phyloP scores from a whole-genome alignment of 2,888 invertebrate genomes.

The Platerodrilus igneus region DNA sequence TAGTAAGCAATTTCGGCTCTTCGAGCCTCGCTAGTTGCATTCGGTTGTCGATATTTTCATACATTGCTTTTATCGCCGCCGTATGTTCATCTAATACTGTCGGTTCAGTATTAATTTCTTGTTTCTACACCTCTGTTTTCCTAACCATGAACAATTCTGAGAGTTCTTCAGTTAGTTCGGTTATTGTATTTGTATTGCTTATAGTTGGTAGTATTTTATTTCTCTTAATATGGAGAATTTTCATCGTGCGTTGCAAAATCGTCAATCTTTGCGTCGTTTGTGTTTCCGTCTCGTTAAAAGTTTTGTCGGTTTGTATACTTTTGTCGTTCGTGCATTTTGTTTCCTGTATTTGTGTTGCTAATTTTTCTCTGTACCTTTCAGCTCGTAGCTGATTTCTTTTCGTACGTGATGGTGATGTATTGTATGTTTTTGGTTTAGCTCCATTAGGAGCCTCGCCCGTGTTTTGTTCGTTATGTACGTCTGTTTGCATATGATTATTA shows the following conservation, averaged over 20 bases:
- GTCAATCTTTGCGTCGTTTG: background rate
- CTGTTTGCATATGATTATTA: too few species aligned
- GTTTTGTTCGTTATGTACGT: too few species aligned
- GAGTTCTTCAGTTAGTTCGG: background rate
- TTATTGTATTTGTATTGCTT: background rate
- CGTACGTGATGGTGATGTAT: conserved; percentile 1
- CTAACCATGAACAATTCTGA: background rate
- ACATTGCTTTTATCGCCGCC: background rate
- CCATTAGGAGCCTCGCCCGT: too few species aligned
- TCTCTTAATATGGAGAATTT: background rate
- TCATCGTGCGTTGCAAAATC: background rate
- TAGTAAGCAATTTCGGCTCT: background rate
- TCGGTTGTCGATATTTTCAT: background rate
- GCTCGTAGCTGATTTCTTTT: background rate
- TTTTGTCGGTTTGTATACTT: background rate
- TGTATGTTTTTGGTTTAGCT: background rate
- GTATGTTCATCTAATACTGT: background rate
- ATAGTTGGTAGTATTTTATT: background rate
- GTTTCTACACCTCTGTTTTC: background rate
- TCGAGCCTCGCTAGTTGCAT: conserved; percentile 5
- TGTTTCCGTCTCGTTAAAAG: background rate
- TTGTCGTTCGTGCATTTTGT: background rate
- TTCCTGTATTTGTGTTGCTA: background rate
- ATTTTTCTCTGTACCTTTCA: background rate
- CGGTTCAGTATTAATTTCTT: background rate